Base-by-base conservation (phyloP, 2,888 invertebrate genomes). In the Vanessa cardui region DNA sequence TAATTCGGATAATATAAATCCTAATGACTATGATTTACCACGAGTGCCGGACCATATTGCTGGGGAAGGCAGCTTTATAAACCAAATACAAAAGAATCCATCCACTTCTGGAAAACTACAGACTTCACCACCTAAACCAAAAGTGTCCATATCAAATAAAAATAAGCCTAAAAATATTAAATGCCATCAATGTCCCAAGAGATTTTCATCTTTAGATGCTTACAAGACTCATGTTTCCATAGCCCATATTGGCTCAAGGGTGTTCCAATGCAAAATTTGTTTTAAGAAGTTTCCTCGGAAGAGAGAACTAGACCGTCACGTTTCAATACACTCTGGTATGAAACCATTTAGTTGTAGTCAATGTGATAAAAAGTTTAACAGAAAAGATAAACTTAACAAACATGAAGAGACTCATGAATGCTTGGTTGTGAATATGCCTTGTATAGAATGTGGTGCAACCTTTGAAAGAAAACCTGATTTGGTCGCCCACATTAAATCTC, bases 221-320 rank as follows among this genome's bases (percentile, higher is more conserved):
- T 93, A 92, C 71, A 92, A 92, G 78, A 92, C 92, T 26, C 94
- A 94, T 85, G 92, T 93, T 54, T 89, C 91, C 26, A 83, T 93
- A 72, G 89, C 90, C 46, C 94, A 94, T 73, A 90, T 92, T 75
- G 90, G 90, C 31, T 87, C 87, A n/a, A 90, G 95, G 70, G 92
- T 93, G 1, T 95, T 95, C 78, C 92, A 93, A 68, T 96, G 96
- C 78, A 93, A 94, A 73, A 91, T 95, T 58, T 96, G 96, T 80
- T 94, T 93, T 63, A 95, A 95, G 80, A 93, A 94, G 8, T 96
- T 96, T 78, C 89, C 95, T 45, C 88, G 96, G 2, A 95, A 96
- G 83, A 91, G 96, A 52, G 96, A 96, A 83, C 83, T 96, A 12
- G 95, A 96, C 73, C 90, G 96, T 0, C 96, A 96, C 84, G 91